phyloP scores from a whole-genome alignment of 2,113 vertebrate species.

The Atherinomorus stipes region DNA sequence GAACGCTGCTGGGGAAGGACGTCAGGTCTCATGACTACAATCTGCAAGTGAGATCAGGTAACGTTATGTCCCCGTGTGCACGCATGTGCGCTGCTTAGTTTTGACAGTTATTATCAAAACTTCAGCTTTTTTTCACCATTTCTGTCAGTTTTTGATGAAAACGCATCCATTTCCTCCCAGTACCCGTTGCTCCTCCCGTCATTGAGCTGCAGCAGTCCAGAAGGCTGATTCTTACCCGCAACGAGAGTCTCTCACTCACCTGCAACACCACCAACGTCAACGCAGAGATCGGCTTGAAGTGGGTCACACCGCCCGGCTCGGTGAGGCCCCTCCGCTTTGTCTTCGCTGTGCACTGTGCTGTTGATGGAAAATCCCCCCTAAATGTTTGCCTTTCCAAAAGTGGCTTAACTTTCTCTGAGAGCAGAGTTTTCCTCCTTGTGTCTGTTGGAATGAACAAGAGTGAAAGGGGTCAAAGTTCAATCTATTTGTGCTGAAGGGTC shows the following conservation, averaged over 20 bases:
- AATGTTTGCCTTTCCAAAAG: not conserved
- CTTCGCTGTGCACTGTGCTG: constrained; percentile 27
- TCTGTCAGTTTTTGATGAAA: not conserved
- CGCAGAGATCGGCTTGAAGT: constrained; percentile 85
- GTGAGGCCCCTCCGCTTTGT: constrained; percentile 82
- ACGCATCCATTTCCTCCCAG: constrained; percentile 75
- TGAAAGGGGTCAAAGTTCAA: constrained; percentile 22
- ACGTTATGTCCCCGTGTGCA: not conserved
- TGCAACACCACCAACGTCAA: constrained; percentile 92
- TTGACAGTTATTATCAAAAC: not conserved
- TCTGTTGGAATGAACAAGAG: not conserved
- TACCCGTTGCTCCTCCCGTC: constrained; percentile 84
- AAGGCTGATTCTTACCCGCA: constrained; percentile 84
- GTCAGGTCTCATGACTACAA: constrained; percentile 69
- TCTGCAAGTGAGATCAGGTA: constrained; percentile 80
- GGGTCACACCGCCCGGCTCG: constrained; percentile 83
- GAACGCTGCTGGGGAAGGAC: constrained; percentile 64
- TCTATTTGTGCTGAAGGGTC: constrained; percentile 30
- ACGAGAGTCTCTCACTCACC: constrained; percentile 86
- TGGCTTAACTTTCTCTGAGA: not conserved
- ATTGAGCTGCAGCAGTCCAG: constrained; percentile 85
- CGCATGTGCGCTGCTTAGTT: not conserved
- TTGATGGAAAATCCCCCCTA: not conserved
- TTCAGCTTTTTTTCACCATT: not conserved
- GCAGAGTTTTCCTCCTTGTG: not conserved